phyloP scores from a whole-genome alignment of 2,797 vertebrate species.

The Hypotaenidia philippensis region DNA sequence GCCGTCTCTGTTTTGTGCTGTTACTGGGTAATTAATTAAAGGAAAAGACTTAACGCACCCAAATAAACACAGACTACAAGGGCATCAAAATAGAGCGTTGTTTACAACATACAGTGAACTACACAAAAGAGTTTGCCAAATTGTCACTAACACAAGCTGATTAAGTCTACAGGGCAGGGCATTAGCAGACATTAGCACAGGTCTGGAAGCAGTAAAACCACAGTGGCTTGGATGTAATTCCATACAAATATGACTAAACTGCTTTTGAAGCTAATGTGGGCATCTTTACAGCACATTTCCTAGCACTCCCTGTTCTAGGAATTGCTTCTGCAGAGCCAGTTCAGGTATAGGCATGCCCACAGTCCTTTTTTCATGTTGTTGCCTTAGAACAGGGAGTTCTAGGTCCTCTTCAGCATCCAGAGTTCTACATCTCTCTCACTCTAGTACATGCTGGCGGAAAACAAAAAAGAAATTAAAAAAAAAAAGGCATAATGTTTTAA shows the following conservation, averaged over 20 bases:
- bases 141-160: slow-evolving; percentile 18
- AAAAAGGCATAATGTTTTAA: background rate
- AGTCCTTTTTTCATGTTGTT: background rate
- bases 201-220: background rate
- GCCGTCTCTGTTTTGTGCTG: background rate
- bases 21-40: slow-evolving; percentile 5
- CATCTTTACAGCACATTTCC: background rate
- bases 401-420: background rate
- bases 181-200: background rate
- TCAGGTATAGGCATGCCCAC: background rate
- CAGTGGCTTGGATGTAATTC: background rate
- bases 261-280: background rate
- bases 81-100: background rate
- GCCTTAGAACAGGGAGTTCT: background rate
- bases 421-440: background rate
- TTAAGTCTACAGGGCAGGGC: background rate
- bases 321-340: background rate
- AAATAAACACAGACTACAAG: background rate
- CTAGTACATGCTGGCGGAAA: background rate
- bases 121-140: background rate
- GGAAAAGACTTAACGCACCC: background rate
- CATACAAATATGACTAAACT: slow-evolving; percentile 10
- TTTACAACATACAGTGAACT: slow-evolving; percentile 11
- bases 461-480: rapidly evolving
- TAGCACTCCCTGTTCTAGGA: background rate